Evolutionary conservation across 2,888 invertebrate species (phyloP), one percentile per base, ranked within the genome.

Genomic region (Cryptocephalus moraei): DNA sequence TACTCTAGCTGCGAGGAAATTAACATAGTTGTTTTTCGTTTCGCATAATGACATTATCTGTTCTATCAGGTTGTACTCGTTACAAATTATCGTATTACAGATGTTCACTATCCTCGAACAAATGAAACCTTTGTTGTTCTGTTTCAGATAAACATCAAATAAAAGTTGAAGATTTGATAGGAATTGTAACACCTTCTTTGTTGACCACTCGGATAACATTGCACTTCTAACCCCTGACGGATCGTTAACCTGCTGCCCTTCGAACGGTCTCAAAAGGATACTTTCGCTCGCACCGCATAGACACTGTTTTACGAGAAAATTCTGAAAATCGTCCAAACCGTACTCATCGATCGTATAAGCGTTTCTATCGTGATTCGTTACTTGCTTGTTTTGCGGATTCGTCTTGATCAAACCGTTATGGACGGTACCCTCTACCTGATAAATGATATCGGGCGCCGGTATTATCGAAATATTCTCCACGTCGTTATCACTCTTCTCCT

Each of bases 101-200:
- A 88, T 81, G 57, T 84, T 82, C 71, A 84, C 84, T 42, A 91
- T 80, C 58, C 83, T 79, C 38, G 85, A 81, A 69, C 91, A 91
- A 68, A 91, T 87, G 33, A 82, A 80, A 10, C 90, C 90, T 52
- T 84, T 82, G 44, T 81, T 79, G 59, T 88, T 89, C 67, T 91
- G 91, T 65, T 88, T 88, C 45, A 89, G 74, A 63, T 90, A 89
- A 43, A 90, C 80, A 66, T 90, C 89, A 63, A 89, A 89, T 54
- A 91, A 74, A 10, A 91, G 73, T 62, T 91, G 90, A 61, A 91
- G 76, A 55, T 86, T 87, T 49, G 90, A 90, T 52, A 91, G 74
- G 64, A 89, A 89, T 59, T 88, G 82, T 39, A 91, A 67, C 6
- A 86, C 75, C 61, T 80, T 78, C 53, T 79, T 77, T n/a, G 77